Evolutionary conservation across 1,140 invertebrate genomes (phyloP).

Genomic region (Hylaeus volcanicus): DNA sequence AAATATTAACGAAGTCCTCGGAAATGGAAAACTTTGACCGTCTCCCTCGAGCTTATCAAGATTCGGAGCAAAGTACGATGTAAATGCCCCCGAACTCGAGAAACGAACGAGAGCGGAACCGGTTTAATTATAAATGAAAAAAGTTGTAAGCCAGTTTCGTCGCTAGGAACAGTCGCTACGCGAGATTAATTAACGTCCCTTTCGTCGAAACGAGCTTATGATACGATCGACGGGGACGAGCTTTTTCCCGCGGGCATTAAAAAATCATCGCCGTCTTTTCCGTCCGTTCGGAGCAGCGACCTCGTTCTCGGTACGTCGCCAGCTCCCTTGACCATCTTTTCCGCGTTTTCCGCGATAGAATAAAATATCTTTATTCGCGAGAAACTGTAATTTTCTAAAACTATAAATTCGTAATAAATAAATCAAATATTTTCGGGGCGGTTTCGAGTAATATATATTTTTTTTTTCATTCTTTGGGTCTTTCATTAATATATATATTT

Average conservation of each 20-base stretch:
- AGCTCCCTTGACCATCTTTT: background rate
- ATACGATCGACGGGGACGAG: conserved; percentile 4
- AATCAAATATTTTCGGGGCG: too few species aligned
- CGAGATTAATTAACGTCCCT: conserved; percentile 49
- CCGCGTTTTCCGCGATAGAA: background rate
- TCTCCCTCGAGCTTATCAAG: background rate
- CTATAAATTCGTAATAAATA: too few species aligned
- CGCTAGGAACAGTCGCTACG: conserved; percentile 40
- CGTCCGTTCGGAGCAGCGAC: background rate
- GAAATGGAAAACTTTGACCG: background rate
- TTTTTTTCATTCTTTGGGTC: too few species aligned
- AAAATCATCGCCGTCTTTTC: conserved; percentile 22
- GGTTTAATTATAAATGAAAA: conserved; percentile 39
- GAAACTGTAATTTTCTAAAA: too few species aligned
- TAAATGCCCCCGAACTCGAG: background rate
- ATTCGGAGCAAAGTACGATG: background rate
- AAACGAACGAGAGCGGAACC: background rate
- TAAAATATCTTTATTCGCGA: background rate
- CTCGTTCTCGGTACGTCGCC: background rate
- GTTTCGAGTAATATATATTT: too few species aligned
- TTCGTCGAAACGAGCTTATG: conserved; percentile 22
- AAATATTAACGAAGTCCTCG: conserved; percentile 9
- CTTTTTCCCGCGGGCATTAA: background rate
- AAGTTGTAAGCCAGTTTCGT: conserved; percentile 23
- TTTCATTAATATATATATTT: too few species aligned